These are phyloP conservation scores for Morelia viridis DNA, from an alignment of 2,797 vertebrate species.

Conservation along the genomic window DNA sequence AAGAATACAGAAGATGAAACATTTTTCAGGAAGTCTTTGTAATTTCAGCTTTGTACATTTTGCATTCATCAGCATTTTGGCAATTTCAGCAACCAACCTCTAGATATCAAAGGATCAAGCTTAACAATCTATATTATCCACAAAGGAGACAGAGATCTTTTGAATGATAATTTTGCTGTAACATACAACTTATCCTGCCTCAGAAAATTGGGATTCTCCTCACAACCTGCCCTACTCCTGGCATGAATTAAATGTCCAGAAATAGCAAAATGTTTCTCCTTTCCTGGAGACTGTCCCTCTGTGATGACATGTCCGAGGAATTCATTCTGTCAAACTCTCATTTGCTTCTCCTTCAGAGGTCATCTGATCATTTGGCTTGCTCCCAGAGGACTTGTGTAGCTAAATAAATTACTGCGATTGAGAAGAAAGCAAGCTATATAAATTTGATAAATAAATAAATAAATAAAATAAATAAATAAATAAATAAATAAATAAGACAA, in stretches of 20 bases:
- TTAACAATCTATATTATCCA: neutral
- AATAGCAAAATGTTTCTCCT: neutral
- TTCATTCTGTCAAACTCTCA: neutral
- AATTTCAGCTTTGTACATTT: constrained; percentile 53
- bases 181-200: neutral
- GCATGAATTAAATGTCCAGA: neutral
- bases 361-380: neutral
- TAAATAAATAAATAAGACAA: neutral
- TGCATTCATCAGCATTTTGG: constrained; percentile 59
- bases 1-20: constrained; percentile 41
- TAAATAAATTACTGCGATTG: neutral
- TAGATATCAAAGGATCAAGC: neutral
- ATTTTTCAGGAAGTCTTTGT: constrained; percentile 50
- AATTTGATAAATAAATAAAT: neutral
- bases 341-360: neutral
- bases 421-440: neutral
- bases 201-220: neutral
- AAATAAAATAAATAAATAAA: neutral
- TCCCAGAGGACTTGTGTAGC: neutral
- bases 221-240: neutral
- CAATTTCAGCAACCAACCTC: constrained; percentile 5
- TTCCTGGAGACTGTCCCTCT: neutral
- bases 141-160: neutral
- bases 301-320: neutral
- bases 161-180: neutral